Percentiles rank a stretch among this genome's conserved stretches.
These are phyloP conservation scores for Pelusios castaneus DNA, from an alignment of 2,113 vertebrate species.

Conservation along the genomic window DNA sequence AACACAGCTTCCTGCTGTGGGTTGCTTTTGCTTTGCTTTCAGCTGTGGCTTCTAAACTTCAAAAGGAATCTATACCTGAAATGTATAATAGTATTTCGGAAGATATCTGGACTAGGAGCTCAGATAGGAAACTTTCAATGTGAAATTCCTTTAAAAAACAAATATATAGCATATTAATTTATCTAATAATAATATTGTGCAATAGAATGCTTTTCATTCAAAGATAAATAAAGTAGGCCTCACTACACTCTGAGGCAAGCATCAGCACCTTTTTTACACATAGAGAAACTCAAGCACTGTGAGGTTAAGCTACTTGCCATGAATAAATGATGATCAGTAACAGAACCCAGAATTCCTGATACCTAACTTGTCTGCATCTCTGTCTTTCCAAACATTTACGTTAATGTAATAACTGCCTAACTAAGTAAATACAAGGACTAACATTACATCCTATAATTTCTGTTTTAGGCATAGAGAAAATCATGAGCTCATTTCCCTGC, in stretches of 20 bases:
- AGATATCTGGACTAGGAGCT: neutral
- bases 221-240: neutral
- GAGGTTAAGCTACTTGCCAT: neutral
- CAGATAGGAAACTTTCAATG: neutral
- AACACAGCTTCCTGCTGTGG: neutral
- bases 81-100: neutral
- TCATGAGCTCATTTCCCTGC: neutral
- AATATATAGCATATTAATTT: neutral
- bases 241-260: neutral
- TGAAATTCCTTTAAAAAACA: neutral
- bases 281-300: neutral
- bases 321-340: neutral
- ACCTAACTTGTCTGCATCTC: neutral
- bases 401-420: neutral
- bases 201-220: neutral
- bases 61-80: neutral
- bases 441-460: neutral
- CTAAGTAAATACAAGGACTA: neutral
- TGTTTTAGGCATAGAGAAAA: neutral
- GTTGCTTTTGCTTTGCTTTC: neutral
- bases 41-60: neutral
- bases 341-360: neutral
- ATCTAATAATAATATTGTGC: neutral
- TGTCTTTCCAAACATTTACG: neutral
- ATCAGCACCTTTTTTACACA: neutral